Percentiles rank a stretch among this genome's conserved stretches.
These are phyloP conservation scores for Drosophila flavopinicola DNA, from an alignment of 2,888 invertebrate genomes.

Conservation along the genomic window DNA sequence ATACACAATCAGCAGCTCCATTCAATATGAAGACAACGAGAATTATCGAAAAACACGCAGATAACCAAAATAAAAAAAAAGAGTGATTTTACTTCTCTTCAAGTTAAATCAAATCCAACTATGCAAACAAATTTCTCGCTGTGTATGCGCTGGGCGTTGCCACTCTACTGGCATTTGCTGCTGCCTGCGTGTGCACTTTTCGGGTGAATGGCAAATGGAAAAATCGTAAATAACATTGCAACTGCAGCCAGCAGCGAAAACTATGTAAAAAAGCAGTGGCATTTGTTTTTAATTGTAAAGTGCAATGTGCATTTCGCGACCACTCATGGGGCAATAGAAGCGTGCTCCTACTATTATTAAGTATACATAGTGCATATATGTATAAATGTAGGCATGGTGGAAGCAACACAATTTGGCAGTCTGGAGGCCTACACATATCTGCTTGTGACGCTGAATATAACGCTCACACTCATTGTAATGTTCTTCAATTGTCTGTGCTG, in stretches of 20 bases:
- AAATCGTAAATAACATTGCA: constrained; percentile 62
- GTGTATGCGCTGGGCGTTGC: constrained; percentile 37
- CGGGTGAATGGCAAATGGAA: constrained; percentile 48
- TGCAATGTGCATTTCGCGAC: constrained; percentile 52
- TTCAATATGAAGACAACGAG: no score
- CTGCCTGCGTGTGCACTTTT: constrained; percentile 48
- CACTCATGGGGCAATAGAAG: constrained; percentile 25
- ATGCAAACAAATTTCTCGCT: constrained; percentile 17
- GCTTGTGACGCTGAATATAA: constrained; percentile 82
- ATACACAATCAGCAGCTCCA: no score
- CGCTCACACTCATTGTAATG: constrained; percentile 85
- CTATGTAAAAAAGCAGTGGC: constrained; percentile 43
- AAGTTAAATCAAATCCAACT: no score
- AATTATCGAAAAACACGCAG: no score
- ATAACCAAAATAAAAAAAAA: no score
- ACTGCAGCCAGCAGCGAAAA: constrained; percentile 45
- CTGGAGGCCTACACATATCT: constrained; percentile 70
- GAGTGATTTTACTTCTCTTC: no score
- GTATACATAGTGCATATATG: constrained; percentile 46
- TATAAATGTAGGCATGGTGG: constrained; percentile 61
- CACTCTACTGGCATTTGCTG: constrained; percentile 14
- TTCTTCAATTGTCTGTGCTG: constrained; percentile 90
- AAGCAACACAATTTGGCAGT: constrained; percentile 55
- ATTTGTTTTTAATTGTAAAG: constrained; percentile 36
- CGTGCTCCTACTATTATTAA: constrained; percentile 34